Base-by-base conservation (phyloP, 1,140 invertebrate genomes). In the Heterodera carotae region DNA sequence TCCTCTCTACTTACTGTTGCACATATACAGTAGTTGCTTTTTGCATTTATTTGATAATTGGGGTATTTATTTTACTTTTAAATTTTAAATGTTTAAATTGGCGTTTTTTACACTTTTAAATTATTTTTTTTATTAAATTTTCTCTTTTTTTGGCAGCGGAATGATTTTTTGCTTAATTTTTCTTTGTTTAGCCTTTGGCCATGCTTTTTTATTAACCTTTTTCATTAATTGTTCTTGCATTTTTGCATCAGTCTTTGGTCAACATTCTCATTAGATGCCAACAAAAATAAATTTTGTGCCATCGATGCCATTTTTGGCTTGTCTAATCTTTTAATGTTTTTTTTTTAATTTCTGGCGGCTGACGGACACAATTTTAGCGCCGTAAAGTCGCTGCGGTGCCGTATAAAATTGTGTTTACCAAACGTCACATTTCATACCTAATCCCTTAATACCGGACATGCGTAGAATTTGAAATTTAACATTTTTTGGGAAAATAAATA, bases 241-340 rank as follows among this genome's bases (percentile, higher is more conserved):
- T 22, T 12, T 22, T 43, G 39, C 39, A 43, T 10, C 15, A 12
- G 7, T 43, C 15, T 43, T 43, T 10, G 39, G 7, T 12, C 39
- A 43, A n/a, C 25, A 1, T 67, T 15, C 36, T 25, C 18, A 67
- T 33, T 67, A 33, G 64, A 15, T 67, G 64, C 64, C 12, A 22
- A 67, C 31, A n/a, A 67, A 67, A 67, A 18, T 15, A 67, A 67
- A 22, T 67, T 67, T 67, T 33, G 36, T 18, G 31, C 64, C n/a
- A 31, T 22, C 18, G 31, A 33, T 67, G 64, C 31, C 22, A 68
- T 71, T 33, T 22, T 71, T 33, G 5, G 15, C 43, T 69, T 6
- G 5, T 71, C 25, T 69, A n/a, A n/a, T 68, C 25, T 66, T 71
- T 69, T 48, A 18, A 33, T 69, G 25, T 71, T 69, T 71, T 33